These are phyloP conservation scores for Pyrrhia umbra DNA, from an alignment of 2,888 invertebrate species.

Conservation along the genomic window DNA sequence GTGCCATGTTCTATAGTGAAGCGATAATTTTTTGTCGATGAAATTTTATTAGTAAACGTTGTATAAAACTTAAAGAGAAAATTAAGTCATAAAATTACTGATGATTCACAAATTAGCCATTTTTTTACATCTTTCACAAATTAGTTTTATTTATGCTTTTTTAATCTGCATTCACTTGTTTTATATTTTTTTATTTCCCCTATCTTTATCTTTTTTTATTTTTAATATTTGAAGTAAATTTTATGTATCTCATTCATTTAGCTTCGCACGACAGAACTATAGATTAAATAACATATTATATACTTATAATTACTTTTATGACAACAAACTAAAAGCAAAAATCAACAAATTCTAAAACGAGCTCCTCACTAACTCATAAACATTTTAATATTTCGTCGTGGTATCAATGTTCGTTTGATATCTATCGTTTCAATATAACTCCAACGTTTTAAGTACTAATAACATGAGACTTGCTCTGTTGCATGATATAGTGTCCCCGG, in stretches of 20 bases:
- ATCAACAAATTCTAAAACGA: not conserved
- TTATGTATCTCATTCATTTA: too few relatives aligned
- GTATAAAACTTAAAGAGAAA: conserved; percentile 42
- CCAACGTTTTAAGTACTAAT: conserved; percentile 83
- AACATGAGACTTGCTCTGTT: conserved; percentile 66
- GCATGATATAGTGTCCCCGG: conserved; percentile 80
- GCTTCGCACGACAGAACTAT: too few relatives aligned
- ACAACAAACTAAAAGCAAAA: not conserved
- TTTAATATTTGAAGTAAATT: too few relatives aligned
- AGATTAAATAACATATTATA: too few relatives aligned
- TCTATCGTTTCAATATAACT: conserved; percentile 82
- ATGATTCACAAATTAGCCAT: conserved; percentile 34
- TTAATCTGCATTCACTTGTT: conserved; percentile 1
- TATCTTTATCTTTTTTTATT: too few relatives aligned
- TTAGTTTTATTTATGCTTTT: not conserved
- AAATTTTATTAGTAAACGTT: conserved; percentile 52
- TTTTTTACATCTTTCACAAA: conserved; percentile 19
- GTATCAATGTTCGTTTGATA: conserved; percentile 79
- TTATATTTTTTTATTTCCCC: not conserved
- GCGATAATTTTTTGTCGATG: conserved; percentile 63
- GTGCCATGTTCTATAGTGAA: conserved; percentile 72
- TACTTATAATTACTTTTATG: too few relatives aligned
- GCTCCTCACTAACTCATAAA: conserved; percentile 72
- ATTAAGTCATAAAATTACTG: conserved; percentile 48
- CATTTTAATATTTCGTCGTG: conserved; percentile 75